Evolutionary conservation across 64 coral and sea anemone genomes (phyloP).

Genomic region (Pocillopora verrucosa): DNA sequence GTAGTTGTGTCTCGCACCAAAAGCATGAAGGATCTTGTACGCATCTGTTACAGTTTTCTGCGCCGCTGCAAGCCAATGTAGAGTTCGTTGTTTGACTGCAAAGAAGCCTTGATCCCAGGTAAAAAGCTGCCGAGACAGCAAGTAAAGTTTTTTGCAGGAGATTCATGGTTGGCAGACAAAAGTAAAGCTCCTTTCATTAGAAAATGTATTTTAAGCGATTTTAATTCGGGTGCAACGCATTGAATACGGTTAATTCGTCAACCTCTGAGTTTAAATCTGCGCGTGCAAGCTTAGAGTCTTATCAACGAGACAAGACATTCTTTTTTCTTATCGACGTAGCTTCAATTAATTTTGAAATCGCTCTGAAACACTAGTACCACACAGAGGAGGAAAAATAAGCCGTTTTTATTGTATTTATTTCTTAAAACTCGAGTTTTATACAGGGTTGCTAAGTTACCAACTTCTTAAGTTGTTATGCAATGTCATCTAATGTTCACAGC

Average conservation of each 20-base stretch:
- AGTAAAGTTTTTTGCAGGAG: background rate
- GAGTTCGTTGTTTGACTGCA: background rate
- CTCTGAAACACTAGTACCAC: too few species aligned
- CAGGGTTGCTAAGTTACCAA: too few species aligned
- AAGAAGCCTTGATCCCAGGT: background rate
- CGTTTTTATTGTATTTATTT: too few species aligned
- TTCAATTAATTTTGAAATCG: too few species aligned
- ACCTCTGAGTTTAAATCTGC: conserved; percentile 20
- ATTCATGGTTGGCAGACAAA: background rate
- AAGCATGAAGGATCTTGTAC: conserved; percentile 16
- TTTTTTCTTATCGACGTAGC: too few species aligned
- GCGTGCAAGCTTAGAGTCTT: conserved; percentile 2
- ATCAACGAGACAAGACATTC: too few species aligned
- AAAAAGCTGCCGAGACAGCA: background rate
- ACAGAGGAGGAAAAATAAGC: too few species aligned
- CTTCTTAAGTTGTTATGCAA: too few species aligned
- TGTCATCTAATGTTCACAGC: too few species aligned
- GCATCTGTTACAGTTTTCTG: conserved; percentile 35
- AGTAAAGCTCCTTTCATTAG: background rate
- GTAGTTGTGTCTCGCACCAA: conserved; percentile 34
- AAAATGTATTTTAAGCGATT: background rate
- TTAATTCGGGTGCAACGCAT: background rate
- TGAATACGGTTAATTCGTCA: conserved; percentile 16
- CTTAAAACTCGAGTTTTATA: too few species aligned
- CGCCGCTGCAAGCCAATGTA: background rate